phyloP scores from a whole-genome alignment of 2,113 vertebrate genomes.

The Gobius niger region DNA sequence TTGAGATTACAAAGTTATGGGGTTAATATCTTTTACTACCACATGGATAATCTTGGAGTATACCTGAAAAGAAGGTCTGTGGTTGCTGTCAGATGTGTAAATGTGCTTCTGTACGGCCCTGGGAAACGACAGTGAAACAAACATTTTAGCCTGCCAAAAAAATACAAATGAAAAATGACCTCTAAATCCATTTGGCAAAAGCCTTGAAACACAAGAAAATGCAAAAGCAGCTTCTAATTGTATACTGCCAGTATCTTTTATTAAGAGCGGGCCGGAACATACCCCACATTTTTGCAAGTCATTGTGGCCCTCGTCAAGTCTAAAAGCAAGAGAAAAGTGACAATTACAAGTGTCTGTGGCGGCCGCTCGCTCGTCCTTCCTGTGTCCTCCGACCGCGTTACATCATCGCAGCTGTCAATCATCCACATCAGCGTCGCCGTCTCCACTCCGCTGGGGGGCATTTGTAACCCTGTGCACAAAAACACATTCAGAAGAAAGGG shows the following conservation, averaged over 20 bases:
- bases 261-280: neutral
- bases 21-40: no score
- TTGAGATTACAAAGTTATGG: no score
- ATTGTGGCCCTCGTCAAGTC: neutral
- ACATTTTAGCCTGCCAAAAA: no score
- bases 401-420: slow-evolving; percentile 18
- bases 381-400: neutral
- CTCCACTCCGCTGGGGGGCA: neutral
- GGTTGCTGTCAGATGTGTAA: no score
- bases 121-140: no score
- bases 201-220: no score
- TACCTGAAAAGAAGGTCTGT: no score
- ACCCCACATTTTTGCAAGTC: neutral
- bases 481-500: neutral
- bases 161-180: no score
- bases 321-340: neutral
- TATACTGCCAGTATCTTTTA: neutral
- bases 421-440: neutral
- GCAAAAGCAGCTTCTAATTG: neutral
- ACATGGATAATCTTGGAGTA: no score
- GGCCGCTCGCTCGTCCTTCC: neutral
- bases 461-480: neutral
- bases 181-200: no score
- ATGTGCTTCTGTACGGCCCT: no score
- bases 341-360: neutral